phyloP scores from a whole-genome alignment of 2,797 vertebrate genomes.

The Enteromius anoplus region DNA sequence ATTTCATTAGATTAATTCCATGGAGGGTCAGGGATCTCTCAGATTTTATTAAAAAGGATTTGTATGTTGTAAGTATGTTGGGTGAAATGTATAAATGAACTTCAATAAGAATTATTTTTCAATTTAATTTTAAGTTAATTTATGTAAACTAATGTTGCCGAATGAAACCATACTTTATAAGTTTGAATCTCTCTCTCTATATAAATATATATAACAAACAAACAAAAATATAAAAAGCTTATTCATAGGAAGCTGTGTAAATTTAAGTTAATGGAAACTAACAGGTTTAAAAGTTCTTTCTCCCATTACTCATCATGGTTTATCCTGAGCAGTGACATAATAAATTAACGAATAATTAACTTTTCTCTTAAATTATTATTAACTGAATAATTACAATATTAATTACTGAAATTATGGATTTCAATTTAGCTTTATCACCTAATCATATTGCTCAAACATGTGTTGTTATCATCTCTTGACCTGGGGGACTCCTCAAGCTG shows the following conservation, averaged over 20 bases:
- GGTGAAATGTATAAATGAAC: neutral
- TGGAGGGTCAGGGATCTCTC: too few relatives aligned
- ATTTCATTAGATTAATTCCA: neutral
- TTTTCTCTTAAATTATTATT: neutral
- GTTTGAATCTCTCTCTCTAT: neutral
- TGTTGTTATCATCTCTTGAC: conserved; percentile 3
- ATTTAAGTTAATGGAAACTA: conserved; percentile 36
- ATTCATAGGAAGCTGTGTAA: conserved; percentile 27
- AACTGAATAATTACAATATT: neutral
- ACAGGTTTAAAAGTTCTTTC: neutral
- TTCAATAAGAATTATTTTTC: neutral
- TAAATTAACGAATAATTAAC: neutral
- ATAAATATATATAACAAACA: neutral
- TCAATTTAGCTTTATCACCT: conserved; percentile 12
- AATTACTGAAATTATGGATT: conserved; percentile 13
- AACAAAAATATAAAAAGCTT: neutral
- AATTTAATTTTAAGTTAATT: neutral
- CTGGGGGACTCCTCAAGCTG: conserved; percentile 4
- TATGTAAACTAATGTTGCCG: neutral
- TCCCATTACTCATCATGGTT: neutral
- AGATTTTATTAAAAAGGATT: too few relatives aligned
- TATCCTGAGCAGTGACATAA: neutral
- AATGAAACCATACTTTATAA: neutral
- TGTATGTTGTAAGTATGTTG: too few relatives aligned
- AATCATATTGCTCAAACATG: conserved; percentile 1